These are phyloP conservation scores for Hemitrygon akajei DNA, from an alignment of 2,797 vertebrate genomes.

Conservation along the genomic window DNA sequence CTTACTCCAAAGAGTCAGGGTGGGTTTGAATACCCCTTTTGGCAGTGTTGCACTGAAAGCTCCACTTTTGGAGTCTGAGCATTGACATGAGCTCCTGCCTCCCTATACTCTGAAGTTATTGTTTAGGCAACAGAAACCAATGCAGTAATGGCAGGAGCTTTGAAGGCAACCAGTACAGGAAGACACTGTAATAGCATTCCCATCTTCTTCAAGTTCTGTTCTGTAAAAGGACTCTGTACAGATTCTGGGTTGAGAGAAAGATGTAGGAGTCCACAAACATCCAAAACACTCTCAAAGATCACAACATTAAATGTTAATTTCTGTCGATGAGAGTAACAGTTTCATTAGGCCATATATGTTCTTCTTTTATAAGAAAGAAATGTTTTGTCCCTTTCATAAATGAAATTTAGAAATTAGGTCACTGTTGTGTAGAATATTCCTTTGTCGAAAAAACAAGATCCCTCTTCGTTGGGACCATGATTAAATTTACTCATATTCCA, in stretches of 20 bases:
- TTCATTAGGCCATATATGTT: not conserved
- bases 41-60: not conserved
- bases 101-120: not conserved
- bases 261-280: not conserved
- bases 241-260: not conserved
- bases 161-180: not conserved
- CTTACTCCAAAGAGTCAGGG: not conserved
- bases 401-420: constrained; percentile 7
- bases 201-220: constrained; percentile 15
- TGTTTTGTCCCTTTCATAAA: not conserved
- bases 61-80: not conserved
- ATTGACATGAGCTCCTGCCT: not conserved
- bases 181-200: constrained; percentile 14
- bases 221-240: not conserved
- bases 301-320: not conserved
- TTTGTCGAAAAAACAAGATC: not conserved
- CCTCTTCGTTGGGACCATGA: not conserved
- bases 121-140: not conserved
- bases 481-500: not conserved
- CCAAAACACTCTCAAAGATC: not conserved
- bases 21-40: not conserved
- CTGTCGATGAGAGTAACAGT: not conserved
- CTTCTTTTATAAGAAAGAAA: not conserved
- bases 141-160: not conserved
- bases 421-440: constrained; percentile 16